These are phyloP conservation scores for Polydesmus complanatus DNA, from an alignment of 2,888 invertebrate species.

Conservation along the genomic window DNA sequence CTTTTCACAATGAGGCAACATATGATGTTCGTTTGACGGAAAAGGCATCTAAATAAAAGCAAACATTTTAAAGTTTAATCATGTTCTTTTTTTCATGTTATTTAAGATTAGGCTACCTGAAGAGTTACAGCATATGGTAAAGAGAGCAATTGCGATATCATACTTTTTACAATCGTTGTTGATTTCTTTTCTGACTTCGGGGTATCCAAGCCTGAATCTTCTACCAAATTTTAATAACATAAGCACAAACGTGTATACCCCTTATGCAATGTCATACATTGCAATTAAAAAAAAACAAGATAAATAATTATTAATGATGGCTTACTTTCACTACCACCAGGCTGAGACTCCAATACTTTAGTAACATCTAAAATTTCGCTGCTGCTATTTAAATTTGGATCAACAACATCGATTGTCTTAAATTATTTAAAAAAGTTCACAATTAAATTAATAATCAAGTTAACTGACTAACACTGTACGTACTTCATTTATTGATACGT, in stretches of 20 bases:
- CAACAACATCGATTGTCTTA: not conserved
- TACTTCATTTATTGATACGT: not conserved
- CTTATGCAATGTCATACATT: no score
- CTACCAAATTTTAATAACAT: conserved; percentile 3
- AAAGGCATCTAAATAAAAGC: conserved; percentile 42
- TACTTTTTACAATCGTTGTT: conserved; percentile 43
- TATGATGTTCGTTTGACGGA: conserved; percentile 52
- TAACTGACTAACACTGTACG: not conserved
- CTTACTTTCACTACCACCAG: not conserved
- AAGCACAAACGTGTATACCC: no score
- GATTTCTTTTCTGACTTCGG: conserved; percentile 21
- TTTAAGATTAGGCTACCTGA: conserved; percentile 7
- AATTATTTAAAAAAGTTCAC: not conserved
- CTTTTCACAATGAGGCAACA: conserved; percentile 42
- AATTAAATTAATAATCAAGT: not conserved
- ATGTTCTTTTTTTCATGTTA: not conserved
- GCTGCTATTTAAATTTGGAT: not conserved
- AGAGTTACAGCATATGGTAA: conserved; percentile 35
- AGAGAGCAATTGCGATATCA: conserved; percentile 52
- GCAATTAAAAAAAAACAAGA: no score
- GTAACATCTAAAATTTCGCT: not conserved
- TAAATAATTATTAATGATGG: no score
- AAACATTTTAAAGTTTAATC: not conserved
- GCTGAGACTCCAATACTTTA: not conserved
- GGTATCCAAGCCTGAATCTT: conserved; percentile 16